These are phyloP conservation scores for Paratrypauchen microcephalus DNA, from an alignment of 2,797 vertebrate species.

Conservation along the genomic window DNA sequence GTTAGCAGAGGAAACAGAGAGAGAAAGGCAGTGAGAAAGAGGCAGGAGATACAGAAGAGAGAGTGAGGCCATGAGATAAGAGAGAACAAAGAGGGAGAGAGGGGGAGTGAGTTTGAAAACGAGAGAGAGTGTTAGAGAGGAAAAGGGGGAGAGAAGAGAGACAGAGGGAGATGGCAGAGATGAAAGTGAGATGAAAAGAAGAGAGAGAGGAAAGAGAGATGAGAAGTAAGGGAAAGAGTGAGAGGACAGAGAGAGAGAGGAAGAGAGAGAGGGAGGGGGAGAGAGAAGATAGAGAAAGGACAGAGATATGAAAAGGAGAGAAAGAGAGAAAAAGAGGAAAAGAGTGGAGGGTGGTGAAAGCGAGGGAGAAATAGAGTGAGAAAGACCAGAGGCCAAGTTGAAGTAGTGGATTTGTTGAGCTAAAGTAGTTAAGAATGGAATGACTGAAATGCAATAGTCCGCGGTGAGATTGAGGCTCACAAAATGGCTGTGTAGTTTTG, in stretches of 20 bases:
- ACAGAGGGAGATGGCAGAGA: no score
- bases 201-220: no score
- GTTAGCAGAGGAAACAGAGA: no score
- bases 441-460: constrained; percentile 47
- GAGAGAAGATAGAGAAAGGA: no score
- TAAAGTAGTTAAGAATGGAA: constrained; percentile 44
- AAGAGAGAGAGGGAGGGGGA: no score
- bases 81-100: neutral
- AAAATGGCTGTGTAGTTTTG: constrained; percentile 18
- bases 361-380: constrained; percentile 7
- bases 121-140: no score
- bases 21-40: neutral
- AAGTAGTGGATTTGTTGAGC: constrained; percentile 49
- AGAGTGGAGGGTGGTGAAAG: constrained; percentile 25
- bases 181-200: no score
- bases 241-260: no score
- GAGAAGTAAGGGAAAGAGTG: no score
- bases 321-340: constrained; percentile 20
- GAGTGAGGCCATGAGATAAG: neutral
- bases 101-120: no score
- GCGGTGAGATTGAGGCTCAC: constrained; percentile 36
- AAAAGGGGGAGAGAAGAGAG: no score
- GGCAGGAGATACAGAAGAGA: no score
- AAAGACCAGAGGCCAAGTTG: constrained; percentile 20
- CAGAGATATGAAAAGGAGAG: neutral